These are phyloP conservation scores for Anas flavirostris DNA, from an alignment of 2,797 vertebrate species.

Conservation along the genomic window DNA sequence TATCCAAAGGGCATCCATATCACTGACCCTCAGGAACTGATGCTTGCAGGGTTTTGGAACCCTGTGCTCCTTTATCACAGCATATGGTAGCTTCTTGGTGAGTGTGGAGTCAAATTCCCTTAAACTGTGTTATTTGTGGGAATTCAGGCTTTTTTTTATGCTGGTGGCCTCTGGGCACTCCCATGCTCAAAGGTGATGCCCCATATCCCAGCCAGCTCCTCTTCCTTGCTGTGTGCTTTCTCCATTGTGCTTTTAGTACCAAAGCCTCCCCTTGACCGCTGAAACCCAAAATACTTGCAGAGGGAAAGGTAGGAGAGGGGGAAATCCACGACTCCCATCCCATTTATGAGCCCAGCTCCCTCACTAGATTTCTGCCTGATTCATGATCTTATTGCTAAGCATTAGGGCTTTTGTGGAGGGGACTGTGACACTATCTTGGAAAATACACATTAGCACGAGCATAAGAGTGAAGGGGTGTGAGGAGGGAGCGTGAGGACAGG, in stretches of 20 bases:
- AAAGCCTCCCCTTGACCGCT: not conserved
- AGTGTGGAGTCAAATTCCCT: too few species aligned
- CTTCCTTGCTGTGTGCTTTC: not conserved
- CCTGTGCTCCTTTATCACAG: too few species aligned
- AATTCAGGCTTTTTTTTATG: too few species aligned
- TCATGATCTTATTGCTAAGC: not conserved
- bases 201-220: too few species aligned
- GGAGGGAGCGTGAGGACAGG: not conserved
- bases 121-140: too few species aligned
- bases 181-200: too few species aligned
- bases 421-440: too few species aligned
- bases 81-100: too few species aligned
- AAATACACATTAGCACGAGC: not conserved
- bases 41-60: too few species aligned
- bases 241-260: not conserved
- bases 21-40: too few species aligned
- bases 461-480: fast-evolving
- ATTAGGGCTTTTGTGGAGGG: not conserved
- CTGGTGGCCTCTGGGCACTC: too few species aligned
- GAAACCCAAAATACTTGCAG: not conserved
- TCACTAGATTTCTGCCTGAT: not conserved
- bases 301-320: not conserved
- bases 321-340: not conserved
- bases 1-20: too few species aligned
- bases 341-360: not conserved